A percentile compares a stretch with the other conserved stretches of the same genome.
These are phyloP conservation scores for Harpagoxenus sublaevis DNA, from an alignment of 2,888 invertebrate genomes.

Conservation along the genomic window DNA sequence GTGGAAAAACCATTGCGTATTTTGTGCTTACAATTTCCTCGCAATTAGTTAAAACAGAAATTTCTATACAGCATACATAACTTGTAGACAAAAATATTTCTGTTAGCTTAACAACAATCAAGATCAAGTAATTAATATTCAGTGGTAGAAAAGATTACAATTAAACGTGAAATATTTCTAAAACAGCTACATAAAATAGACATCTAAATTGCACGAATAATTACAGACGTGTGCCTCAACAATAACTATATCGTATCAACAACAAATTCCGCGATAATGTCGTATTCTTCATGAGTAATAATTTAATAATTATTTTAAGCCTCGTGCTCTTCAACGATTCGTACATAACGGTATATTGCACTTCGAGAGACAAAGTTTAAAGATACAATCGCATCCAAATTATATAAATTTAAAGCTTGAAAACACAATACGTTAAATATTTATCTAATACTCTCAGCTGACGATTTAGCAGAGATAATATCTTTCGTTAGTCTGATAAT, in stretches of 20 bases:
- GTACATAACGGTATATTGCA: constrained; percentile 31
- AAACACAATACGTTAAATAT: constrained; percentile 35
- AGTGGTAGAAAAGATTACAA: constrained; percentile 29
- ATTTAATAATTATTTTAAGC: constrained; percentile 39
- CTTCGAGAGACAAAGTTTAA: constrained; percentile 15
- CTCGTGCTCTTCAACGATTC: constrained; percentile 24
- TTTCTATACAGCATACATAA: background rate
- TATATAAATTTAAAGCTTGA: constrained; percentile 20
- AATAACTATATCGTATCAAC: constrained; percentile 39
- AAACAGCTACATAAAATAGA: constrained; percentile 43
- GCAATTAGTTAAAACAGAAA: constrained; percentile 5
- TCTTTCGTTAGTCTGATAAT: constrained; percentile 28
- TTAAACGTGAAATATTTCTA: constrained; percentile 33
- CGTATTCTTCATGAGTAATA: constrained; percentile 19
- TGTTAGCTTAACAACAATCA: constrained; percentile 23
- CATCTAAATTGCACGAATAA: constrained; percentile 54
- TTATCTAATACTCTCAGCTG: constrained; percentile 30
- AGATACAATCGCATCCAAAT: constrained; percentile 16
- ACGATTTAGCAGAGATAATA: constrained; percentile 47
- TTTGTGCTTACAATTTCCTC: constrained; percentile 9
- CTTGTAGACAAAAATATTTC: constrained; percentile 24
- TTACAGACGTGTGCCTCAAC: constrained; percentile 52
- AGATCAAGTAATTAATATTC: constrained; percentile 16
- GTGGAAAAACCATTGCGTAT: background rate
- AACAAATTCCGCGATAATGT: constrained; percentile 35